Conservation (phyloP, 1,140 invertebrate species). For the Platyura marginata region DNA sequence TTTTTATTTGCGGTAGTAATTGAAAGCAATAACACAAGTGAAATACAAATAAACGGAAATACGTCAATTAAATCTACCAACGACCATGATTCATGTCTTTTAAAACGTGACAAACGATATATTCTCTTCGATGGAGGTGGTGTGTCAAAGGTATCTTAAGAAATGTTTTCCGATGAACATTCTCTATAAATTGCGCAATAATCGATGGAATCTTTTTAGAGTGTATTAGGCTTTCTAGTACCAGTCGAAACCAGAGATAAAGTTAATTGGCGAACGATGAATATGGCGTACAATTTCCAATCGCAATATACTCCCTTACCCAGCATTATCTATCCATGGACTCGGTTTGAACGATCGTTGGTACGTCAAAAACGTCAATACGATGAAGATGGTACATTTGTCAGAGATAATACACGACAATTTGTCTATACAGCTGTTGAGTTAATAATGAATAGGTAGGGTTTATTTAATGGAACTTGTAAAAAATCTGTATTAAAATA, state of each 20-base stretch:
- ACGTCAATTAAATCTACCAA: too few relatives aligned
- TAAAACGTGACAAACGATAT: too few relatives aligned
- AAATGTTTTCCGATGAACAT: too few relatives aligned
- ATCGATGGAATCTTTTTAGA: too few relatives aligned
- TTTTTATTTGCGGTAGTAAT: too few relatives aligned
- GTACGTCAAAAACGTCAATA: neutral
- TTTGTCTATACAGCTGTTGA: constrained; percentile 10
- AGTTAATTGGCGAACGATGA: neutral
- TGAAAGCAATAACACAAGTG: too few relatives aligned
- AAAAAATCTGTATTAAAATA: neutral
- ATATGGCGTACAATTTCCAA: constrained; percentile 9
- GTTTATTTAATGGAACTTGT: neutral
- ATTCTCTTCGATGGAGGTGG: too few relatives aligned
- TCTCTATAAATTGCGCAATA: too few relatives aligned
- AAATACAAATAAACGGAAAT: too few relatives aligned
- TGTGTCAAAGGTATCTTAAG: too few relatives aligned
- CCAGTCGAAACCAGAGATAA: neutral
- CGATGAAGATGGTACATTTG: neutral
- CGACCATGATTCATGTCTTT: too few relatives aligned
- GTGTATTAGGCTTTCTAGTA: neutral
- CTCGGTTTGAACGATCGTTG: neutral
- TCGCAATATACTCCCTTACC: constrained; percentile 9
- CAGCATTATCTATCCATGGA: neutral
- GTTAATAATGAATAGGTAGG: neutral
- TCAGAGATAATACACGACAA: constrained; percentile 17